Evolutionary conservation across 2,888 invertebrate species (phyloP).

Genomic region (Prosopocoilus inquinatus): DNA sequence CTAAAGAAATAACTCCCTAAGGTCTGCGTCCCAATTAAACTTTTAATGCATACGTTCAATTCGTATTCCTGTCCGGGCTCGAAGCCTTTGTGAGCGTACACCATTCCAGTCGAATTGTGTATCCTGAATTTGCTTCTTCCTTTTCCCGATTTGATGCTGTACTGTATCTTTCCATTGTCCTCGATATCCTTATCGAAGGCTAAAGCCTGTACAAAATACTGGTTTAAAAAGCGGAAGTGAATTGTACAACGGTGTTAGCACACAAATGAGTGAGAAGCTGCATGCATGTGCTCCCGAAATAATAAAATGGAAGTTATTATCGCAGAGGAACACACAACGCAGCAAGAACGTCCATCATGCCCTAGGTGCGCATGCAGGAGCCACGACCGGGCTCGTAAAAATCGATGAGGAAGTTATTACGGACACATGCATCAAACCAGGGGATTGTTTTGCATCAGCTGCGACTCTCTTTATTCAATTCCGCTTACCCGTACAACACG

Average conservation of each 20-base stretch:
- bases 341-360: background rate
- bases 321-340: background rate
- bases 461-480: constrained; percentile 5
- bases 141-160: constrained; percentile 75
- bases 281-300: background rate
- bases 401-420: constrained; percentile 1
- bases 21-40: constrained; percentile 53
- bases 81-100: constrained; percentile 73
- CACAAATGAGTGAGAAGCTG: constrained; percentile 5
- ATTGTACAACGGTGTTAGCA: constrained; percentile 5
- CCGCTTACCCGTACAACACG: constrained; percentile 60
- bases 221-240: background rate
- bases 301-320: constrained; percentile 3
- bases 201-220: constrained; percentile 58
- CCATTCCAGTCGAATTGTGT: constrained; percentile 76
- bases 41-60: constrained; percentile 57
- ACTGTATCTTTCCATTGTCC: constrained; percentile 78
- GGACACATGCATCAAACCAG: constrained; percentile 1
- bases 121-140: constrained; percentile 81
- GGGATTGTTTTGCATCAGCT: background rate
- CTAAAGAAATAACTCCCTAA: constrained; percentile 45
- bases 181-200: constrained; percentile 83
- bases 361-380: background rate
- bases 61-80: constrained; percentile 67
- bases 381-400: background rate